Evolutionary conservation across 2,888 invertebrate species (phyloP), one percentile per base, ranked within the genome.

Genomic region (Aporophyla lueneburgensis): DNA sequence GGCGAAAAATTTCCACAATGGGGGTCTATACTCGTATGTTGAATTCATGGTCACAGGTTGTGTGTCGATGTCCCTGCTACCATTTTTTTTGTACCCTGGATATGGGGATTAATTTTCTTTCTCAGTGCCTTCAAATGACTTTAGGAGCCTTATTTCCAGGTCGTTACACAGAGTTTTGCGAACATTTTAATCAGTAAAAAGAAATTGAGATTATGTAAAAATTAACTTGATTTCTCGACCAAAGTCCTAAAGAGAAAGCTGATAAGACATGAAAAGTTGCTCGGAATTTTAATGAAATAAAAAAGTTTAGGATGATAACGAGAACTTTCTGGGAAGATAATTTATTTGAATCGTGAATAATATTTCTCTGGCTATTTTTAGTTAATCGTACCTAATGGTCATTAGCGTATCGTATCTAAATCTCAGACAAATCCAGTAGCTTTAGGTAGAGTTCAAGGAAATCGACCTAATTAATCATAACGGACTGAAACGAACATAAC

Each of bases 231-330:
- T 56, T 59, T 71, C 16, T 56, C 14, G 14, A 5, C 24, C 16
- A 1, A 65, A 65, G 46, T 71, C 5, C 19, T 43, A 10, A 19
- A 49, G 5, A 24, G 14, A n/a, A 46, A 62, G 19, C n/a, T 67
- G 66, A 79, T 65, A 69, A 61, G 24, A 67, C 5, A 68, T 51
- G 14, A 46, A 40, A 71, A 59, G 53, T 81, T 43, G 19, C n/a
- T 21, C n/a, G 21, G 21, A 19, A 61, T 53, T 61, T 62, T 24
- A n/a, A 7, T 27, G 27, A 49, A 33, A 33, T 24, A 16, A 33
- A 49, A 67, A 81, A 56, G 75, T 77, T 81, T 21, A 19, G 21
- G 74, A 77, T 51, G 51, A 81, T 81, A 74, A 3, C 19, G 51
- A 46, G 63, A 75, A 75, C 49, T 75, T 81, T 76, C 51, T 51